phyloP scores from a whole-genome alignment of 2,797 vertebrate species.

The Parauchenoglanis punctatus region DNA sequence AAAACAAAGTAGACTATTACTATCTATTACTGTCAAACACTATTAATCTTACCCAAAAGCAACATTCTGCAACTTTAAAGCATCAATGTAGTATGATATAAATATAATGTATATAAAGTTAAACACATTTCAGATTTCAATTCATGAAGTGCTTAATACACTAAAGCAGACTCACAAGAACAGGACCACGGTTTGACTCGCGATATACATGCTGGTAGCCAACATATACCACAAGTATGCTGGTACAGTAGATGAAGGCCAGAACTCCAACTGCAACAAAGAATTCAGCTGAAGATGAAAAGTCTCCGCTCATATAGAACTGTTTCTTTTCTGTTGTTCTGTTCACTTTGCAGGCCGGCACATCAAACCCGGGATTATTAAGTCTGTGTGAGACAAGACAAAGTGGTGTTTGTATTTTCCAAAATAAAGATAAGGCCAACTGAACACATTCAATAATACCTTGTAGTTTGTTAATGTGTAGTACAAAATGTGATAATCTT shows the following conservation, averaged over 20 bases:
- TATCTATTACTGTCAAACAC: background rate
- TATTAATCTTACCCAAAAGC: background rate
- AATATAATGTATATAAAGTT: background rate
- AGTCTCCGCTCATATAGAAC: constrained; percentile 78
- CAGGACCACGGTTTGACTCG: constrained; percentile 78
- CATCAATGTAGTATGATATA: background rate
- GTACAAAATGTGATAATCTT: background rate
- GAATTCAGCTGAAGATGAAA: constrained; percentile 86
- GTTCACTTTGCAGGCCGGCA: constrained; percentile 73
- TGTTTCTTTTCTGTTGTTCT: accelerated
- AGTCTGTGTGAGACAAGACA: constrained; percentile 71
- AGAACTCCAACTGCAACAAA: constrained; percentile 88
- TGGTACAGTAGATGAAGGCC: constrained; percentile 87
- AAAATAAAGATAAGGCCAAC: background rate
- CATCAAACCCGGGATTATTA: constrained; percentile 73
- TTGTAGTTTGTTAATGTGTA: background rate
- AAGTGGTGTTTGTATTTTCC: background rate
- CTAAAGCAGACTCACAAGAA: constrained; percentile 75
- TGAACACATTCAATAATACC: background rate
- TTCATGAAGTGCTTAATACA: background rate
- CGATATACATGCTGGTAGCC: constrained; percentile 85
- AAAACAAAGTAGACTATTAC: background rate
- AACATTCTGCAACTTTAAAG: background rate
- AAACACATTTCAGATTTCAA: background rate
- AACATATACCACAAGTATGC: constrained; percentile 84